Conservation (phyloP, 2,113 vertebrate species). For the Melanostigma gelatinosum region DNA sequence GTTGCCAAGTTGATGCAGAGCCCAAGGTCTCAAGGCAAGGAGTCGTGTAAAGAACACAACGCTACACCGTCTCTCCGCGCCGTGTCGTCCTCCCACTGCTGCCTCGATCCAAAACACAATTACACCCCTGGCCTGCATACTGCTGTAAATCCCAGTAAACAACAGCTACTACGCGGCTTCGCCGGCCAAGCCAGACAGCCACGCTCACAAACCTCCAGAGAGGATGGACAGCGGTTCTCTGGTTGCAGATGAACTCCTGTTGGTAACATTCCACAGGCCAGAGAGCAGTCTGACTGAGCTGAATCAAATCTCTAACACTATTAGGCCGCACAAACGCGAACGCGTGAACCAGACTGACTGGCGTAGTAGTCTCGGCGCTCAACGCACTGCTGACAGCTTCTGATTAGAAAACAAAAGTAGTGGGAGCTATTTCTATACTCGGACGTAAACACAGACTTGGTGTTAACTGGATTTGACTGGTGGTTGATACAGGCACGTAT, state of each 20-base stretch:
- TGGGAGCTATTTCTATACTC: conserved; percentile 13
- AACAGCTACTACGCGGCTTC: conserved; percentile 6
- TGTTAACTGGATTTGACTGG: conserved; percentile 6
- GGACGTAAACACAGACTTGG: background rate
- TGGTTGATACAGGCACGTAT: background rate
- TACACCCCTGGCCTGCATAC: conserved; percentile 5
- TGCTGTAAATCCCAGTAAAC: conserved; percentile 41
- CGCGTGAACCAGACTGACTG: background rate
- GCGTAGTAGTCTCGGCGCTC: background rate
- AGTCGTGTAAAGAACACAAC: conserved; percentile 18
- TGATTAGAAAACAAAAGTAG: background rate
- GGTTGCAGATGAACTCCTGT: conserved; percentile 22
- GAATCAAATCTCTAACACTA: conserved; percentile 38
- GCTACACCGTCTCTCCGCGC: background rate
- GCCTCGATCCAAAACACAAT: conserved; percentile 32
- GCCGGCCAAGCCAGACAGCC: conserved; percentile 34
- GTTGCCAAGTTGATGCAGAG: conserved; percentile 9
- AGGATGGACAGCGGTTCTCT: conserved; percentile 9
- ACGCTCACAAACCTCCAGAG: conserved; percentile 9
- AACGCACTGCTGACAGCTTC: conserved; percentile 18
- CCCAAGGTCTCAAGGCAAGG: conserved; percentile 1
- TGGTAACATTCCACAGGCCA: conserved; percentile 25
- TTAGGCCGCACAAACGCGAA: conserved; percentile 15
- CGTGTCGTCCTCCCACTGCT: background rate
- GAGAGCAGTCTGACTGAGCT: conserved; percentile 35